Evolutionary conservation across 2,113 vertebrate species (phyloP).

Genomic region (Cavia aperea): DNA sequence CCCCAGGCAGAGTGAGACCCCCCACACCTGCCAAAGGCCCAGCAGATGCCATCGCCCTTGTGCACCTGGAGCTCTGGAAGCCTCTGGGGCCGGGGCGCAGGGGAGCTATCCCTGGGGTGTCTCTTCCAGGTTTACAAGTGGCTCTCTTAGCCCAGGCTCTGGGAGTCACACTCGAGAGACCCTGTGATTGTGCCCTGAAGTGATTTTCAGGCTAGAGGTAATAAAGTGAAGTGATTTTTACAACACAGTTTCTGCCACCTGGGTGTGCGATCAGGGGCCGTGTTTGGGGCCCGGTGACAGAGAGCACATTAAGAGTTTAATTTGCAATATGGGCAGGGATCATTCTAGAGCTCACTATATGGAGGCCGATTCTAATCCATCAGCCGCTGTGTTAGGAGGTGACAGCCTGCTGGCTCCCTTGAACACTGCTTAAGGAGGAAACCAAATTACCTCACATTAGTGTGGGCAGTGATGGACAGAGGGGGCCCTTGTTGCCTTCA

Average conservation of each 20-base stretch:
- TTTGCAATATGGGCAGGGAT: neutral
- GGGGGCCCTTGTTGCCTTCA: fast-evolving
- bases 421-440: neutral
- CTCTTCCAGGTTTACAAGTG: too few species aligned
- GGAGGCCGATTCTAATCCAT: neutral
- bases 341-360: fast-evolving
- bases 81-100: neutral
- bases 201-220: neutral
- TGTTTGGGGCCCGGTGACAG: neutral
- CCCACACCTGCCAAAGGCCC: too few species aligned
- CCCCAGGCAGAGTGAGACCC: neutral
- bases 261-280: neutral
- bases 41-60: too few species aligned
- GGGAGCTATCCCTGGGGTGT: neutral
- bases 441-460: neutral
- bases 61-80: neutral
- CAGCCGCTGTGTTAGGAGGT: neutral
- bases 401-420: neutral
- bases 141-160: neutral
- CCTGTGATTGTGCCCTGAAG: fast-evolving
- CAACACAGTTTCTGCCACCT: fast-evolving
- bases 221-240: neutral
- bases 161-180: fast-evolving
- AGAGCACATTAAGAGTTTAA: neutral
- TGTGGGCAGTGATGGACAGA: neutral